Evolutionary conservation across 1,140 invertebrate genomes (phyloP).

Genomic region (Drosophila arawakana): DNA sequence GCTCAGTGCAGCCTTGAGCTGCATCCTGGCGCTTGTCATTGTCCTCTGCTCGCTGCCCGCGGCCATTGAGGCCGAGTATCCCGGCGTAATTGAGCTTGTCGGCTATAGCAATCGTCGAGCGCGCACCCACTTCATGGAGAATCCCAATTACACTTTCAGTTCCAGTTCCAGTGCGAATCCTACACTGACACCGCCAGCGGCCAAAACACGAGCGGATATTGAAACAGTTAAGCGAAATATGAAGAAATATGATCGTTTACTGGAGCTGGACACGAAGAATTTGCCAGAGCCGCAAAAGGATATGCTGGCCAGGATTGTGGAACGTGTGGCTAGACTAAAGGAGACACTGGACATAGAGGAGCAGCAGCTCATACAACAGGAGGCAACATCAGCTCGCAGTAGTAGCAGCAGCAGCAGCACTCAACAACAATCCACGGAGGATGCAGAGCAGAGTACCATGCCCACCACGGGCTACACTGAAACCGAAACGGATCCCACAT

Average conservation of each 20-base stretch:
- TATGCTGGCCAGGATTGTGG: constrained; percentile 82
- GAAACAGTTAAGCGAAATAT: constrained; percentile 82
- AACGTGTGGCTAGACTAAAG: constrained; percentile 79
- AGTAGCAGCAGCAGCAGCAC: constrained; percentile 51
- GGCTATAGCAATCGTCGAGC: constrained; percentile 81
- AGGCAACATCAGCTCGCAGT: constrained; percentile 43
- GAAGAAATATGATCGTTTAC: constrained; percentile 77
- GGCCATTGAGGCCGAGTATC: constrained; percentile 60
- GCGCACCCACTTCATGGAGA: constrained; percentile 73
- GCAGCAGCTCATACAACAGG: constrained; percentile 58
- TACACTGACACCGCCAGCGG: constrained; percentile 51
- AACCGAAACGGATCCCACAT: constrained; percentile 74
- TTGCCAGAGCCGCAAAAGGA: constrained; percentile 83
- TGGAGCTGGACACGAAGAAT: constrained; percentile 81
- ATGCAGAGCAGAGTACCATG: constrained; percentile 53
- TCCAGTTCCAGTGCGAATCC: constrained; percentile 28
- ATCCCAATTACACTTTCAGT: constrained; percentile 16
- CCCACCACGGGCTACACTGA: constrained; percentile 60
- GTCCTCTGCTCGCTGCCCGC: constrained; percentile 15
- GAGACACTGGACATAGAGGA: constrained; percentile 78
- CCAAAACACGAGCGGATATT: constrained; percentile 79
- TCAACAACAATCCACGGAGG: constrained; percentile 40
- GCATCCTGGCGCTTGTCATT: constrained; percentile 55
- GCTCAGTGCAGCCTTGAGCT: constrained; percentile 66
- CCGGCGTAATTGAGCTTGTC: constrained; percentile 80